Conservation (phyloP, 2,113 vertebrate genomes). For the Oceanodroma tethys region DNA sequence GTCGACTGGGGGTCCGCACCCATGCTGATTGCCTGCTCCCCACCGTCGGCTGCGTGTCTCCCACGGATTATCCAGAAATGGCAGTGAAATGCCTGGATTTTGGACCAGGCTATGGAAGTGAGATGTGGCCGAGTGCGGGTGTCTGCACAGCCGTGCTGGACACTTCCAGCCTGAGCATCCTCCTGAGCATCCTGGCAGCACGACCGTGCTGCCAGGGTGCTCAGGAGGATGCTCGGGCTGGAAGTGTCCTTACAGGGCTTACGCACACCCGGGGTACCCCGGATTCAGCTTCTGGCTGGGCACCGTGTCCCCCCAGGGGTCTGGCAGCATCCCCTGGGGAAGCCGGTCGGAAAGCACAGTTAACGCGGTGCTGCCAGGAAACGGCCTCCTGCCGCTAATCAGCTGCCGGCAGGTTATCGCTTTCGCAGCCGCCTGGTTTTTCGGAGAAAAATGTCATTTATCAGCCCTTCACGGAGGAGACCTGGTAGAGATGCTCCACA, state of each 20-base stretch:
- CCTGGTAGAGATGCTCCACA: not conserved
- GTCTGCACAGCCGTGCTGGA: fast-evolving
- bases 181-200: not conserved
- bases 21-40: not conserved
- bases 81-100: not conserved
- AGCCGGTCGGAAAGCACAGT: not conserved
- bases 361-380: not conserved
- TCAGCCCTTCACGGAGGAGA: not conserved
- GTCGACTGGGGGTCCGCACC: not conserved
- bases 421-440: not conserved
- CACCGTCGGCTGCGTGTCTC: fast-evolving
- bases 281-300: not conserved
- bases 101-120: not conserved
- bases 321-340: not conserved
- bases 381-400: not conserved
- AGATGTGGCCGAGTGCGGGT: not conserved
- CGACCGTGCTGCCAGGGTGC: fast-evolving
- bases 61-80: not conserved
- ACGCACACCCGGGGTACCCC: fast-evolving
- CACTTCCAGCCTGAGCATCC: not conserved
- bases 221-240: not conserved
- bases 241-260: not conserved
- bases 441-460: slow-evolving; percentile 15
- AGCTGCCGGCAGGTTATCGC: not conserved
- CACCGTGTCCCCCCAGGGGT: fast-evolving